phyloP scores from a whole-genome alignment of 2,888 invertebrate species.

The Drosophila flavopinicola region DNA sequence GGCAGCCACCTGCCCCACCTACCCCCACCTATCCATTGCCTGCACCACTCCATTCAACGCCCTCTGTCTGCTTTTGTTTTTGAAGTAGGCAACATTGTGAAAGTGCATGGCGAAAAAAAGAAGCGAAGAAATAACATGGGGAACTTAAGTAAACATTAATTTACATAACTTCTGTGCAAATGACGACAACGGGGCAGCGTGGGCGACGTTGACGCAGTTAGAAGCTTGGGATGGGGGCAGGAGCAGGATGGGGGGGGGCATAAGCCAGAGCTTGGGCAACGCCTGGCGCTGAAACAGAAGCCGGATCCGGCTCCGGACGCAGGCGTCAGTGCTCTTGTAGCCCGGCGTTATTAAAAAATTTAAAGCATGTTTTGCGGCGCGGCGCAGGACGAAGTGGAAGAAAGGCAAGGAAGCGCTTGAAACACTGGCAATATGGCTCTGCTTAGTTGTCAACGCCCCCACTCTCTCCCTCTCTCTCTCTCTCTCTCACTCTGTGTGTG shows the following conservation, averaged over 20 bases:
- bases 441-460: constrained; percentile 74
- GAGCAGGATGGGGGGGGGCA: not conserved
- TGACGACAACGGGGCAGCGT: constrained; percentile 70
- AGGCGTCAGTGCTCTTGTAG: constrained; percentile 70
- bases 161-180: constrained; percentile 84
- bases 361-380: constrained; percentile 82
- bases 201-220: constrained; percentile 19
- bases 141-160: constrained; percentile 84
- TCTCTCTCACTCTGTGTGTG: constrained; percentile 24
- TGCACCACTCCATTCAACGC: constrained; percentile 4
- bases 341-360: constrained; percentile 82
- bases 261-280: constrained; percentile 19
- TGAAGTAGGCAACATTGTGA: constrained; percentile 76
- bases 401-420: constrained; percentile 20
- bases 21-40: not conserved
- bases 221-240: not conserved
- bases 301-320: constrained; percentile 62
- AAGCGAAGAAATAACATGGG: constrained; percentile 76
- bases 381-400: constrained; percentile 24
- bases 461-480: too few species aligned
- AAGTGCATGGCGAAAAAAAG: constrained; percentile 68
- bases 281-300: constrained; percentile 55
- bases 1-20: constrained; percentile 18
- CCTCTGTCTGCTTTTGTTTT: constrained; percentile 75
- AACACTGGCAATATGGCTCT: constrained; percentile 70